These are phyloP conservation scores for Rhizoglyphus robini DNA, from an alignment of 1,140 invertebrate genomes.

Conservation along the genomic window DNA sequence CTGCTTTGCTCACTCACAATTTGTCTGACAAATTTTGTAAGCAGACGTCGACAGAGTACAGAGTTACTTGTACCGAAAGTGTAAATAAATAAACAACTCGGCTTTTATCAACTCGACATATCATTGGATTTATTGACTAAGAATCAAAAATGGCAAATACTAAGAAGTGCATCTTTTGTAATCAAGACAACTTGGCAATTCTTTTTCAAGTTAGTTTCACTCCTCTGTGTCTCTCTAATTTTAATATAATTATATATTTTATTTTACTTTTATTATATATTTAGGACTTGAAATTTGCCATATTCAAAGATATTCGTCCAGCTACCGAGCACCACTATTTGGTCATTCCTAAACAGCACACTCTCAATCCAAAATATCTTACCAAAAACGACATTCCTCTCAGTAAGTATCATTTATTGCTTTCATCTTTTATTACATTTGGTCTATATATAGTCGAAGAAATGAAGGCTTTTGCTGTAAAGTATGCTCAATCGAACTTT, in stretches of 20 bases:
- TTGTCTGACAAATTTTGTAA: too few relatives aligned
- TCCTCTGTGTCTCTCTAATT: neutral
- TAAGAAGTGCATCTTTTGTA: conserved; percentile 18
- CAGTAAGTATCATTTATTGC: conserved; percentile 47
- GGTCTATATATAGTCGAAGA: conserved; percentile 42
- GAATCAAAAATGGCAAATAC: neutral
- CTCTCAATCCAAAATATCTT: conserved; percentile 53
- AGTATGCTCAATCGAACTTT: conserved; percentile 2
- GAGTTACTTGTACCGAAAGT: too few relatives aligned
- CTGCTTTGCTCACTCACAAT: too few relatives aligned
- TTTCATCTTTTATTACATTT: conserved; percentile 5
- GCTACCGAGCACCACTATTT: conserved; percentile 64
- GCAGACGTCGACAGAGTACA: too few relatives aligned
- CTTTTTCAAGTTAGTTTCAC: conserved; percentile 3
- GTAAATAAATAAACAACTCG: too few relatives aligned
- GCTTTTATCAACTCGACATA: too few relatives aligned
- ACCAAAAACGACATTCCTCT: conserved; percentile 46
- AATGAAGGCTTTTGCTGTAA: conserved; percentile 43
- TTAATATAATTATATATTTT: neutral
- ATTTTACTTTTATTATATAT: too few relatives aligned
- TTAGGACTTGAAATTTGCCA: conserved; percentile 59
- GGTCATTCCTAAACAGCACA: conserved; percentile 60
- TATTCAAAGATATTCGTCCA: conserved; percentile 70
- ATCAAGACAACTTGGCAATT: neutral
- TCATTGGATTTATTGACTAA: too few relatives aligned